These are phyloP conservation scores for Nowickia ferox DNA, from an alignment of 2,888 invertebrate genomes.

Conservation along the genomic window DNA sequence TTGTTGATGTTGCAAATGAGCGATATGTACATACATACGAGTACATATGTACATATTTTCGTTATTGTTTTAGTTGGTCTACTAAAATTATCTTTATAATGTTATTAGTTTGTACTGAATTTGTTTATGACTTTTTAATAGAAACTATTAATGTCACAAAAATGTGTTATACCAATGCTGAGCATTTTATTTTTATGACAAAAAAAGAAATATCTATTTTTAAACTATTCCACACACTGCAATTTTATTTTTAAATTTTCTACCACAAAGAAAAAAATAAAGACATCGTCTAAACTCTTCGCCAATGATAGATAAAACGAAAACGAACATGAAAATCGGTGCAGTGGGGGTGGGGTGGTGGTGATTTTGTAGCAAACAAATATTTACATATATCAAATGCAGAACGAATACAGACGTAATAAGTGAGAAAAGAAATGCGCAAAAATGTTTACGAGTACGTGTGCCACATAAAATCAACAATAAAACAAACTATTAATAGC, in stretches of 20 bases:
- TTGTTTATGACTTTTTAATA: constrained; percentile 51
- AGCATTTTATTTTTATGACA: constrained; percentile 52
- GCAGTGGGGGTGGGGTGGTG: not conserved
- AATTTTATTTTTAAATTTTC: constrained; percentile 50
- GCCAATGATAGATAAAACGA: too few relatives aligned
- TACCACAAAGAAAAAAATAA: not conserved
- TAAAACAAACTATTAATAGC: not conserved
- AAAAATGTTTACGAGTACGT: constrained; percentile 40
- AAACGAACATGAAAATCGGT: too few relatives aligned
- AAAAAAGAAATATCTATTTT: constrained; percentile 49
- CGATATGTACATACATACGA: too few relatives aligned
- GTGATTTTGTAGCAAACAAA: constrained; percentile 22
- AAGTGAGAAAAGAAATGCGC: constrained; percentile 27
- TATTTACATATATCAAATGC: not conserved
- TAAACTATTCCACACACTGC: constrained; percentile 53
- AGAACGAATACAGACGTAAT: not conserved
- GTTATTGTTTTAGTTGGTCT: not conserved
- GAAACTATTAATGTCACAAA: constrained; percentile 36
- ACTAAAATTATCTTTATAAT: not conserved
- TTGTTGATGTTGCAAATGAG: too few relatives aligned
- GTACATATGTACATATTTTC: too few relatives aligned
- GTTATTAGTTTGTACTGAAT: constrained; percentile 1
- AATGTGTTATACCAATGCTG: constrained; percentile 46
- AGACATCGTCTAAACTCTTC: constrained; percentile 1
- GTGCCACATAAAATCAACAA: constrained; percentile 42